Conservation (phyloP, 1,140 invertebrate genomes). For the Neodiprion fabricii region DNA sequence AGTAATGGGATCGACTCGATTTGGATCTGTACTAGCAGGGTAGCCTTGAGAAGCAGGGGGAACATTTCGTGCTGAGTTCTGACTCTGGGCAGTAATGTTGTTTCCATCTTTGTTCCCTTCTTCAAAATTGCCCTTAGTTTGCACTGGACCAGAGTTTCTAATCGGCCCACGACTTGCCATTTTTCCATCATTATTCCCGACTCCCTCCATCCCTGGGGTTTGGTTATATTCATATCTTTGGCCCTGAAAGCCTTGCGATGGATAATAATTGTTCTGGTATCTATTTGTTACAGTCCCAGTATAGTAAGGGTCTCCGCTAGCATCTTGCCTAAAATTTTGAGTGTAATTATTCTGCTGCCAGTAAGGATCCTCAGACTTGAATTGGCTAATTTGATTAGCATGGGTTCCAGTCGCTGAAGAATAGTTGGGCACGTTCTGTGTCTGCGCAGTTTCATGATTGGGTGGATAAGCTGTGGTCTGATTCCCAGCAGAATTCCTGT, state of each 20-base stretch:
- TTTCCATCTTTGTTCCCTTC: constrained; percentile 39
- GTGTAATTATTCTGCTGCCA: constrained; percentile 56
- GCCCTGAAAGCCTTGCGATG: constrained; percentile 49
- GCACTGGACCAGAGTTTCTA: constrained; percentile 23
- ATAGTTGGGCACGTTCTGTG: constrained; percentile 36
- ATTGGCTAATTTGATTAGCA: constrained; percentile 34
- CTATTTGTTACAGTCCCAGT: constrained; percentile 43
- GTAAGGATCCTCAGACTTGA: constrained; percentile 46
- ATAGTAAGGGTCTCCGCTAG: constrained; percentile 50
- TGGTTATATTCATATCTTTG: constrained; percentile 43
- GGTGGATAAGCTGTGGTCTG: constrained; percentile 36
- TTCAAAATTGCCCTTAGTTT: constrained; percentile 29
- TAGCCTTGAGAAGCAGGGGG: not conserved
- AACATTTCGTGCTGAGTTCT: not conserved
- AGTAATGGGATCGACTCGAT: not conserved
- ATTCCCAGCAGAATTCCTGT: constrained; percentile 32
- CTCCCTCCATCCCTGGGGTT: constrained; percentile 27
- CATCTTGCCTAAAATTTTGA: constrained; percentile 38
- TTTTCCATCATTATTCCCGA: constrained; percentile 29
- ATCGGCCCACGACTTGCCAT: constrained; percentile 33
- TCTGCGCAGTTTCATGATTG: constrained; percentile 36
- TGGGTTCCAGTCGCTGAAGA: constrained; percentile 26
- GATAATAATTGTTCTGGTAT: constrained; percentile 52
- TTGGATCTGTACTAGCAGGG: not conserved
- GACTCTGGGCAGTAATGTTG: constrained; percentile 31